These are phyloP conservation scores for Malurus alboscapulatus DNA, from an alignment of 2,113 vertebrate genomes.

Conservation along the genomic window DNA sequence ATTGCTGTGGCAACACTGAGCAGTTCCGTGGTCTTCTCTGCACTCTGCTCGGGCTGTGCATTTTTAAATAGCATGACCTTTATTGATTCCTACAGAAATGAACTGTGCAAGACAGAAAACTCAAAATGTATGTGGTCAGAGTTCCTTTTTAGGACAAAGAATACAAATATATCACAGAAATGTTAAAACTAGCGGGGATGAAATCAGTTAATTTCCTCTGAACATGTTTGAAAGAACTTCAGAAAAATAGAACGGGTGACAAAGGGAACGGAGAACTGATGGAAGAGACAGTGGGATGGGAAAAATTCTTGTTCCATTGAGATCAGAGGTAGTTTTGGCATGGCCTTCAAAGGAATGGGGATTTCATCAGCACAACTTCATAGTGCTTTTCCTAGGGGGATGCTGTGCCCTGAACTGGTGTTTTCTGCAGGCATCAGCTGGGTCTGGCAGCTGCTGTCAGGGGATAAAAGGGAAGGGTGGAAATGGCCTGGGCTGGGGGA, in stretches of 20 bases:
- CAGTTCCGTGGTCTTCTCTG: neutral
- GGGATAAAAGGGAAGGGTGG: neutral
- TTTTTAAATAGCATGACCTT: slow-evolving; percentile 58
- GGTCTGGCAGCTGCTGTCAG: neutral
- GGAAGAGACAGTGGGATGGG: neutral
- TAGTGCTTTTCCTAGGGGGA: neutral
- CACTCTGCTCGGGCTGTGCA: neutral
- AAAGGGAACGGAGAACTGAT: neutral
- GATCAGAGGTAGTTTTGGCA: neutral
- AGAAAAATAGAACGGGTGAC: neutral
- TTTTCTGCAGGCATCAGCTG: neutral
- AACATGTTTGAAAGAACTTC: neutral
- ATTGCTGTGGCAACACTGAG: slow-evolving; percentile 48
- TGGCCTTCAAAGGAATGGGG: neutral
- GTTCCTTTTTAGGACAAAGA: neutral
- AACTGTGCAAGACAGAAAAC: slow-evolving; percentile 4
- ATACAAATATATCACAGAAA: neutral
- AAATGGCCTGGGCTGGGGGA: neutral
- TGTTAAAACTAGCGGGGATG: neutral
- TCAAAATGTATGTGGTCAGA: neutral
- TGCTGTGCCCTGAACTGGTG: neutral
- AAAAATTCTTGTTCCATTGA: neutral
- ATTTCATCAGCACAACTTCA: neutral
- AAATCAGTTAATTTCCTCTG: slow-evolving; percentile 50
- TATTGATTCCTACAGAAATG: slow-evolving; percentile 45